Evolutionary conservation across 1,140 invertebrate species (phyloP).

Genomic region (Pentalonia nigronervosa): DNA sequence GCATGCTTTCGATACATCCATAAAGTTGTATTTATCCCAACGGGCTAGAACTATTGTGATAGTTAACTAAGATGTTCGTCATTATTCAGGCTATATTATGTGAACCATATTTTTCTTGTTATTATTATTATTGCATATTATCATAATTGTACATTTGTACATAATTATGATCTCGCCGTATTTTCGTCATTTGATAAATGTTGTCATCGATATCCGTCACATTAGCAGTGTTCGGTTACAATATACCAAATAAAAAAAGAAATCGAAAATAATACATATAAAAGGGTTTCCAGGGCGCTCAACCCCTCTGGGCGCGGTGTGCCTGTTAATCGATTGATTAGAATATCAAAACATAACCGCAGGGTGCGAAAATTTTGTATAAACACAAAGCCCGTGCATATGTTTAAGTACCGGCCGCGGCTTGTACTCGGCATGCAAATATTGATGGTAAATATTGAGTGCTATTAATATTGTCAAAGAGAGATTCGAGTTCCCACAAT

Average conservation of each 20-base stretch:
- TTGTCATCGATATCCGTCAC: conserved; percentile 52
- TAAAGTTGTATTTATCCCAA: neutral
- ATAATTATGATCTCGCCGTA: conserved; percentile 12
- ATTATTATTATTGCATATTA: neutral
- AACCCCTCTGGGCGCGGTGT: neutral
- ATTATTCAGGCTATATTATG: neutral
- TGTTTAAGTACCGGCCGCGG: neutral
- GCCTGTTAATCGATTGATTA: conserved; percentile 54
- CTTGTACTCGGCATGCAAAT: conserved; percentile 53
- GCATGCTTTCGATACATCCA: neutral
- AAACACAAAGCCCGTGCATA: conserved; percentile 40
- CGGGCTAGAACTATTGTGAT: neutral
- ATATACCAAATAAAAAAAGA: conserved; percentile 7
- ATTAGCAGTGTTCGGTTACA: conserved; percentile 42
- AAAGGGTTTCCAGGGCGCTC: neutral
- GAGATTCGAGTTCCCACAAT: conserved; percentile 51
- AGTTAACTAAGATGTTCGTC: neutral
- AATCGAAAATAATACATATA: conserved; percentile 18
- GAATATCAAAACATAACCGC: conserved; percentile 57
- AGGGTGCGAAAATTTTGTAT: conserved; percentile 54
- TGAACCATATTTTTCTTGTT: neutral
- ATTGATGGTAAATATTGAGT: conserved; percentile 58
- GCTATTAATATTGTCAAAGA: conserved; percentile 55
- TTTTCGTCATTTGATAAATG: conserved; percentile 22
- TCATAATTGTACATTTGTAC: neutral